Base-by-base conservation (phyloP, 2,888 invertebrate species). In the Dicranocentrus wangi region DNA sequence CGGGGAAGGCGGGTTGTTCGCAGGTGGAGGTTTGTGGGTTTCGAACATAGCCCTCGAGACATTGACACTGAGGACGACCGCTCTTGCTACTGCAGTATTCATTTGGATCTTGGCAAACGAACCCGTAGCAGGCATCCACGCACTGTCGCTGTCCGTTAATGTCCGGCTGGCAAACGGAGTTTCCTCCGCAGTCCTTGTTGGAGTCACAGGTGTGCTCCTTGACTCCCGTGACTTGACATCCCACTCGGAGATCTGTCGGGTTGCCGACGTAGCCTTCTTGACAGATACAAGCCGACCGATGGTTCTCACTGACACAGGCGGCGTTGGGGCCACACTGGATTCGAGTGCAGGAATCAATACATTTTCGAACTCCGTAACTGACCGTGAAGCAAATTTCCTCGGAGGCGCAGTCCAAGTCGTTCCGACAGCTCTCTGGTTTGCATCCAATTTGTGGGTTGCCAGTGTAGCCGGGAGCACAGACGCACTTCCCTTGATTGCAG, bases 241-340 rank as follows among this genome's bases (percentile, higher is more conserved):
- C 96, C 3, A 91, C 89, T 82, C 91, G 91, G 21, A 95, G 90
- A 88, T 96, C 94, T 85, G 92, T 93, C 0, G 96, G 95, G 89
- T 94, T 94, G 28, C 96, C 97, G 15, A 60, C 21, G 39, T 71
- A 79, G 0, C 94, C 95, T 82, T 95, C 93, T 25, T 93, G 91
- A 88, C 97, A 97, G 81, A 96, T 93, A 88, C 96, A 97, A 39
- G 94, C 93, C 0, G 96, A 94, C 83, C 94, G 92, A 88, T 96
- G 96, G 87, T 93, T 93, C 87, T 94, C 93, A 17, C 94, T 93
- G 7, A 95, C 92, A 88, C 96, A 96, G 0, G 95, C 89, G 1
- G 96, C 95, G 88, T 96, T 96, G 0, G 96, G 95, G 13, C 96
- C 96, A 88, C 96, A 96, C 87, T 95, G 95, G 39, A 94, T 90